Evolutionary conservation across 2,888 invertebrate species (phyloP).

Genomic region (Agonopterix alstromeriana): DNA sequence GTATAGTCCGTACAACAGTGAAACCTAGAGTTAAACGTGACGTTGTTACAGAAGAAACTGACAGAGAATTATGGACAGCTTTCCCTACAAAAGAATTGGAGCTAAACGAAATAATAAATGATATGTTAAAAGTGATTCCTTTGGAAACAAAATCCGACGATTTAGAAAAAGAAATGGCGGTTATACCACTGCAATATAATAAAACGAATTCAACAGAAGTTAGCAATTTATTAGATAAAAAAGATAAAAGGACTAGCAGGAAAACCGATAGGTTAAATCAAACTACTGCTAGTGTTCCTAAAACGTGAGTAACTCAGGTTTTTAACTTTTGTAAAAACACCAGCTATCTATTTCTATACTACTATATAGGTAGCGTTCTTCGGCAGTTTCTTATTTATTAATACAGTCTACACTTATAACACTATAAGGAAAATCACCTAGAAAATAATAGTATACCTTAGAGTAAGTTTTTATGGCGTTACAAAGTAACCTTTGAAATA

Average conservation of each 20-base stretch:
- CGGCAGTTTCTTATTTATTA: not conserved
- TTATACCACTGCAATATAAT: conserved; percentile 52
- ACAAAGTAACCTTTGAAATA: not conserved
- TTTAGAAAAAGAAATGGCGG: conserved; percentile 41
- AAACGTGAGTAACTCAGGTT: conserved; percentile 50
- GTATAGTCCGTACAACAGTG: conserved; percentile 18
- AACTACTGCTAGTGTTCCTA: conserved; percentile 67
- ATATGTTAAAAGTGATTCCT: conserved; percentile 56
- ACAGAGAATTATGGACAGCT: conserved; percentile 37
- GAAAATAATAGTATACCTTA: no score
- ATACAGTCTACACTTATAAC: no score
- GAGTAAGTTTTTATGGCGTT: not conserved
- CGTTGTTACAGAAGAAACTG: conserved; percentile 36
- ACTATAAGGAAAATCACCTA: no score
- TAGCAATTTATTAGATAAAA: conserved; percentile 50
- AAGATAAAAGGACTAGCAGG: conserved; percentile 69
- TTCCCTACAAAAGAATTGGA: conserved; percentile 27
- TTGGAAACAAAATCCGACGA: conserved; percentile 26
- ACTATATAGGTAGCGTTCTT: not conserved
- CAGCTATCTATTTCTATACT: not conserved
- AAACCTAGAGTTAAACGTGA: conserved; percentile 46
- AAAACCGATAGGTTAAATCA: conserved; percentile 70
- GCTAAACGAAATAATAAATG: conserved; percentile 35
- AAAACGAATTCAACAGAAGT: conserved; percentile 63
- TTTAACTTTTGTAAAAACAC: not conserved